Conservation (phyloP, 2,797 vertebrate genomes). For the Gouania willdenowi region DNA sequence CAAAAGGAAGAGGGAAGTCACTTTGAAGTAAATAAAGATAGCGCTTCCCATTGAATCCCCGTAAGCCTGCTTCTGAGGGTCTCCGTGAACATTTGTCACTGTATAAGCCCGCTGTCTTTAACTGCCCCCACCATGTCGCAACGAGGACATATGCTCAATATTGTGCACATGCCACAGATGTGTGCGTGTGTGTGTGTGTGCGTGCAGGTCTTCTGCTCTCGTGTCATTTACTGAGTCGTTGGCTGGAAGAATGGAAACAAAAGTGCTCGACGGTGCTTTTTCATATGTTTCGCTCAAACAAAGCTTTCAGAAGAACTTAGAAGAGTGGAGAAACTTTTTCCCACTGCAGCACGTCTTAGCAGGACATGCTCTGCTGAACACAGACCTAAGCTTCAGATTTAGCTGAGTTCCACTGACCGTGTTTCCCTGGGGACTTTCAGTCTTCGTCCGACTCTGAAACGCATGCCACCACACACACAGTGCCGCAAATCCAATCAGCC, state of each 20-base stretch:
- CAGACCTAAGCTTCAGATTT: constrained; percentile 60
- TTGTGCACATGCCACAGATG: constrained; percentile 21
- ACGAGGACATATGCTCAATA: constrained; percentile 27
- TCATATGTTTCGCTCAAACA: constrained; percentile 44
- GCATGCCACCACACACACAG: constrained; percentile 8
- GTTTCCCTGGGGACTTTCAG: constrained; percentile 50
- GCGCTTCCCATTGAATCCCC: constrained; percentile 49
- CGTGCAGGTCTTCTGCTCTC: no score
- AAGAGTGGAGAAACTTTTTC: constrained; percentile 46
- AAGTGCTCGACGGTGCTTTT: constrained; percentile 7
- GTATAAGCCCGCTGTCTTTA: constrained; percentile 58
- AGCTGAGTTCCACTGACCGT: constrained; percentile 61
- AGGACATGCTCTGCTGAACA: constrained; percentile 61
- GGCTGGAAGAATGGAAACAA: constrained; percentile 11
- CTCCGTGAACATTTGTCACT: constrained; percentile 56
- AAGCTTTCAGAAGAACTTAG: constrained; percentile 54
- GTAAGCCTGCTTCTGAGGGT: constrained; percentile 55
- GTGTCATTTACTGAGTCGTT: background rate
- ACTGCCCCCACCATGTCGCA: constrained; percentile 24
- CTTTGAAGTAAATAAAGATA: constrained; percentile 74
- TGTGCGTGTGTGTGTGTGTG: constrained; percentile 2
- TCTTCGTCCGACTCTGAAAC: constrained; percentile 33
- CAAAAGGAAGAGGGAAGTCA: constrained; percentile 47
- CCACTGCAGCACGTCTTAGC: constrained; percentile 56
- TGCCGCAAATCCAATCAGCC: constrained; percentile 59